phyloP scores from a whole-genome alignment of 1,140 invertebrate species.

The Diprion similis region DNA sequence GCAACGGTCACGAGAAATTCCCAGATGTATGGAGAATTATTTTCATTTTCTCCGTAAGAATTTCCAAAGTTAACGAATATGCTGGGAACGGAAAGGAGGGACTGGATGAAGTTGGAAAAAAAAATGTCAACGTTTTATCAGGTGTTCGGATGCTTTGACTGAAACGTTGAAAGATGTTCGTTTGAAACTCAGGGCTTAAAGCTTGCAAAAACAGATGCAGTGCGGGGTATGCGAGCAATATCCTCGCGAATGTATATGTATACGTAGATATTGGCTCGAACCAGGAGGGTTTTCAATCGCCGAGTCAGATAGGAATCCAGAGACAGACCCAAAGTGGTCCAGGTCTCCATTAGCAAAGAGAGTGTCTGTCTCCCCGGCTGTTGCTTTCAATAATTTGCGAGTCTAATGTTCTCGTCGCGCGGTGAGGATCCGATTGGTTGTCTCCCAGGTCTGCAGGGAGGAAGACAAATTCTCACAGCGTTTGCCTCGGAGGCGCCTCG shows the following conservation, averaged over 20 bases:
- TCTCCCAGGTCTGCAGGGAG: conserved; percentile 11
- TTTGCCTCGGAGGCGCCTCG: neutral
- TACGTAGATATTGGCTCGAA: no score
- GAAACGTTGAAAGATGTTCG: neutral
- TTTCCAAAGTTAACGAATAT: no score
- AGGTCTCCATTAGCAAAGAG: conserved; percentile 40
- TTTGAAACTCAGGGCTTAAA: neutral
- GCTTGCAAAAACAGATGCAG: neutral
- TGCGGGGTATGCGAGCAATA: neutral
- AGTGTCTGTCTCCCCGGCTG: conserved; percentile 25
- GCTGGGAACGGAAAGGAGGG: no score
- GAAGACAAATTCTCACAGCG: conserved; percentile 37
- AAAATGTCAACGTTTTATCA: neutral
- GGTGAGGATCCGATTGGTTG: neutral
- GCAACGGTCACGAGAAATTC: no score
- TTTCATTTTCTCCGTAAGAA: no score
- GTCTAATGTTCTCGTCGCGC: conserved; percentile 40
- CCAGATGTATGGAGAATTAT: no score
- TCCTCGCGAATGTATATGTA: no score
- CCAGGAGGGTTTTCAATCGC: neutral
- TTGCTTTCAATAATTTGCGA: conserved; percentile 56
- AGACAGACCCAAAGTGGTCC: conserved; percentile 34
- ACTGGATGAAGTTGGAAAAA: no score
- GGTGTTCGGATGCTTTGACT: neutral
- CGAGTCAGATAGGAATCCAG: conserved; percentile 27